Percentiles rank a stretch among this genome's conserved stretches.
phyloP scores from a whole-genome alignment of 2,888 invertebrate genomes.

The Sesamia inferens region DNA sequence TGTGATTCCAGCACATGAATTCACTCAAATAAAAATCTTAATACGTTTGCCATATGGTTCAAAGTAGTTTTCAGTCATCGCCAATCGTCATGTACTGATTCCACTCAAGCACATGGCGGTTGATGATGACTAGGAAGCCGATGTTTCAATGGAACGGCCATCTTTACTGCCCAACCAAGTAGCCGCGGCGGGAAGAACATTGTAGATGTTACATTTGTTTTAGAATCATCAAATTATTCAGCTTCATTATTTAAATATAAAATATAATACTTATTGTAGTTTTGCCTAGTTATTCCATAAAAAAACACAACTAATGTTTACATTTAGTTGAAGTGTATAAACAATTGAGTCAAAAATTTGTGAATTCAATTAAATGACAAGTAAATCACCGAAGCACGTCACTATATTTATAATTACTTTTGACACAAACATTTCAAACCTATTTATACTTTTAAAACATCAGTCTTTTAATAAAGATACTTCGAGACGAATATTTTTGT shows the following conservation, averaged over 20 bases:
- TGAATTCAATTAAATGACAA: constrained; percentile 1
- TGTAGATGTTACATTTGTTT: not conserved
- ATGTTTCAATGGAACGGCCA: no score
- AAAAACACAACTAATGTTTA: constrained; percentile 10
- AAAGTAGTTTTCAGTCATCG: not conserved
- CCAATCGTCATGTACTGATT: no score
- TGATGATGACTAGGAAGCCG: no score
- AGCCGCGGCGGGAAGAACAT: not conserved
- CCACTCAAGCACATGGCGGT: no score
- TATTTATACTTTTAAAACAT: constrained; percentile 75
- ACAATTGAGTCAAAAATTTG: not conserved
- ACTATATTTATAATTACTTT: constrained; percentile 42
- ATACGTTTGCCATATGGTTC: not conserved
- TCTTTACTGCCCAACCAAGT: no score
- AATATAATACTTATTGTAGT: not conserved
- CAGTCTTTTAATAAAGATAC: constrained; percentile 84
- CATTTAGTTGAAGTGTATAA: constrained; percentile 2
- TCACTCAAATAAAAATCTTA: not conserved
- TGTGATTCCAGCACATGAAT: not conserved
- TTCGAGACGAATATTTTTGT: constrained; percentile 59
- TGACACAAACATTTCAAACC: constrained; percentile 69
- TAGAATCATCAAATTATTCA: constrained; percentile 1
- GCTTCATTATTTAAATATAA: not conserved
- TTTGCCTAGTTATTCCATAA: not conserved
- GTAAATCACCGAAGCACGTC: constrained; percentile 29